phyloP scores from a whole-genome alignment of 2,113 vertebrate species.

The Lampris incognitus region DNA sequence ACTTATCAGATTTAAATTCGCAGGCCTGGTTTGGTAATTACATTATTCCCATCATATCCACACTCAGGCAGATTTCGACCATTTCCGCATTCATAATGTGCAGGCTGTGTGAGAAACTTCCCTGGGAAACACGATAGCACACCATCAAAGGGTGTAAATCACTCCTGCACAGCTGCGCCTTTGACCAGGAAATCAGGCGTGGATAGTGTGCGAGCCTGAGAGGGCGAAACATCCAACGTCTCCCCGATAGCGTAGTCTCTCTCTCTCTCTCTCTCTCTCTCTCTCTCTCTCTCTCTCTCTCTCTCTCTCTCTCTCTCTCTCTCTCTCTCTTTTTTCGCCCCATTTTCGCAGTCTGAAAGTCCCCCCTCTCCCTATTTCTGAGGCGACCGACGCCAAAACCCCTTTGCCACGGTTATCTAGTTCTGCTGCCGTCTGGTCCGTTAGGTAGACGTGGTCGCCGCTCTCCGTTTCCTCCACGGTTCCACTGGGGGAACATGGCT shows the following conservation, averaged over 20 bases:
- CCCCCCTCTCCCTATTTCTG: neutral
- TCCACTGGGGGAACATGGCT: conserved; percentile 68
- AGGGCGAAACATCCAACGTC: conserved; percentile 29
- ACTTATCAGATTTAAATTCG: neutral
- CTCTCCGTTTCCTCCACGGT: conserved; percentile 38
- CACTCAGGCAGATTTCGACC: neutral
- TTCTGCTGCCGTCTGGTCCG: conserved; percentile 31
- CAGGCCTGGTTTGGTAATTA: conserved; percentile 5
- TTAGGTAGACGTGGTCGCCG: conserved; percentile 34
- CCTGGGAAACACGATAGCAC: conserved; percentile 47
- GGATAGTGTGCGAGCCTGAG: conserved; percentile 46
- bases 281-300: too few relatives aligned
- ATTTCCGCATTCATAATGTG: conserved; percentile 30
- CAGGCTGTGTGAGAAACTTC: conserved; percentile 41
- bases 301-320: too few relatives aligned
- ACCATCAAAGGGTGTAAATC: conserved; percentile 40
- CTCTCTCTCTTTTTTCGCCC: neutral
- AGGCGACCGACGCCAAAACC: conserved; percentile 23
- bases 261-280: too few relatives aligned
- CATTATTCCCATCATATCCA: conserved; percentile 20
- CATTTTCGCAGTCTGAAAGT: conserved; percentile 3
- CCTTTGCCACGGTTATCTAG: conserved; percentile 46
- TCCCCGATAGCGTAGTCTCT: conserved; percentile 8
- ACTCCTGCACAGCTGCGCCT: conserved; percentile 59
- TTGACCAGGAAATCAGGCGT: conserved; percentile 58